Evolutionary conservation across 2,797 vertebrate species (phyloP), one percentile per base, ranked within the genome.

Genomic region (Holocentrus rufus): DNA sequence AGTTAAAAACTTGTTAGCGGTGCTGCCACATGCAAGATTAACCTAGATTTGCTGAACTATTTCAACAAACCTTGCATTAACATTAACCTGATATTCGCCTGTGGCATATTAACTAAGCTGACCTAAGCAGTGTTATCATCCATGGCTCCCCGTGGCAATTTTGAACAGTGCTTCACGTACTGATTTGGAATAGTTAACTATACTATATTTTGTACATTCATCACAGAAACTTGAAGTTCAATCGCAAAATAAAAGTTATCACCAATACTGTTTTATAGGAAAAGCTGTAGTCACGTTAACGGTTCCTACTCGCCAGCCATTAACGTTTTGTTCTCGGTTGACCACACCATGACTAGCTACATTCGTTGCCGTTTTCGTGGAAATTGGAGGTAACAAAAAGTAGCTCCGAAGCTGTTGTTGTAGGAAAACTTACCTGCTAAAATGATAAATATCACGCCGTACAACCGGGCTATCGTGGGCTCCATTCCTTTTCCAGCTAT

Each of bases 341-440:
- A 72, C 75, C 80, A 39, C 60, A 74, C 70, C 9, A 14, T 47
- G 50, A 7, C 49, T 0, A 34, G 31, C 31, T 34, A 36, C 2
- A 11, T 61, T 64, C 59, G 50, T 52, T 0, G 72, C 49, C 60
- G 75, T 69, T 77, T 69, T 25, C 22, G 14, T 44, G 23, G 25
- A 63, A 42, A 65, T 5, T 22, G 2, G 22, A 53, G 15, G 3
- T 15, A 50, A 42, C 49, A 67, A 77, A 27, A 84, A 89, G 65
- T 77, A n/a, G 22, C 57, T 67, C 22, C 0, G 30, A 56, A 31
- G 23, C 62, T n/a, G 6, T 27, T 44, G 5, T 7, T 7, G 49
- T 13, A 4, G 0, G 27, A 17, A 77, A 91, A 92, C 93, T 91
- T 84, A 94, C 94, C 92, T 83, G 90, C 55, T 6, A 85, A 39